These are phyloP conservation scores for Cyphomyrmex costatus DNA, from an alignment of 1,140 invertebrate genomes.

Conservation along the genomic window DNA sequence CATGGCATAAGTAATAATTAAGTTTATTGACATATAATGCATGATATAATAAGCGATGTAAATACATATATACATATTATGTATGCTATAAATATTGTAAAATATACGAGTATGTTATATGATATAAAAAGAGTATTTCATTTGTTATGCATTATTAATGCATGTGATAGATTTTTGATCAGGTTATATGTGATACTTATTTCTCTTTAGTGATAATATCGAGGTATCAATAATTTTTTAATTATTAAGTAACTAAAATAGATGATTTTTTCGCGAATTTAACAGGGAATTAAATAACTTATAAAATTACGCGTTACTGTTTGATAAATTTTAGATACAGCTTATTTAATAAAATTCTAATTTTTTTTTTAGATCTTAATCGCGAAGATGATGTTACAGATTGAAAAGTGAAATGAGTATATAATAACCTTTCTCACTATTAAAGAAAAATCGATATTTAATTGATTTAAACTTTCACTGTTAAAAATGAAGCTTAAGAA, in stretches of 20 bases:
- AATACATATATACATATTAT: not conserved
- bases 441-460: not conserved
- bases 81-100: not conserved
- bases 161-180: not conserved
- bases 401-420: slow-evolving; percentile 6
- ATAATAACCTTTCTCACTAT: not conserved
- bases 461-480: not conserved
- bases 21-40: not conserved
- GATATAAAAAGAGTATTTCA: not conserved
- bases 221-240: not conserved
- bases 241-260: not conserved
- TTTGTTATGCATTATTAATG: not conserved
- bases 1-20: slow-evolving; percentile 24
- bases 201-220: not conserved
- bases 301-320: not conserved
- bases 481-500: not conserved
- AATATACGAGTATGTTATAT: not conserved
- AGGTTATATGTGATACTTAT: not conserved
- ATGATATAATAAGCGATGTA: slow-evolving; percentile 6
- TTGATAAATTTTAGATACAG: not conserved
- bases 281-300: not conserved
- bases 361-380: slow-evolving; percentile 11
- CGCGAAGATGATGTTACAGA: not conserved
- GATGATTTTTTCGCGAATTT: not conserved
- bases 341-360: slow-evolving; percentile 5